Evolutionary conservation across 2,888 invertebrate genomes (phyloP).

Genomic region (Tetragonisca angustula): DNA sequence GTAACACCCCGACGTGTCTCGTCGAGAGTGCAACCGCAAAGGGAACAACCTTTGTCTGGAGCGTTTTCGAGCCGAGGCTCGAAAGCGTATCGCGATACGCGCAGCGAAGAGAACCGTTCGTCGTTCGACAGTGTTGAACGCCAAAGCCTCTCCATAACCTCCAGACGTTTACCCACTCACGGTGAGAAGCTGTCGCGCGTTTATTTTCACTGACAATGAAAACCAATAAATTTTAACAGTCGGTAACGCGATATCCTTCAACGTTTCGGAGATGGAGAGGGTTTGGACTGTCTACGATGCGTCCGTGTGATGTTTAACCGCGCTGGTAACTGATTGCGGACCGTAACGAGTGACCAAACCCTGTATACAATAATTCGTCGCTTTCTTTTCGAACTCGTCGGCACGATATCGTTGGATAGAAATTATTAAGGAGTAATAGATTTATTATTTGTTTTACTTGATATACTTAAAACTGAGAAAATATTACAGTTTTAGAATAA

Average conservation of each 20-base stretch:
- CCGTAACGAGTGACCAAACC: no score
- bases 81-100: not conserved
- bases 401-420: no score
- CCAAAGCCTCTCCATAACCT: slow-evolving; percentile 13
- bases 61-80: slow-evolving; percentile 50
- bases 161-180: slow-evolving; percentile 7
- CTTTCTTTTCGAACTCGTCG: no score
- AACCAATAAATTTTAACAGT: slow-evolving; percentile 14
- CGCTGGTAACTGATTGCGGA: no score
- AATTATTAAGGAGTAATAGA: no score
- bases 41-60: slow-evolving; percentile 63
- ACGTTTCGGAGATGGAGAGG: not conserved
- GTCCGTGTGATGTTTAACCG: no score
- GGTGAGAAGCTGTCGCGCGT: slow-evolving; percentile 10
- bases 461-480: no score
- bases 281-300: no score
- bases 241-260: slow-evolving; percentile 14
- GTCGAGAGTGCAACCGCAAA: slow-evolving; percentile 66
- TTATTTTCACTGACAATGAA: slow-evolving; percentile 20
- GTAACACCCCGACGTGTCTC: slow-evolving; percentile 75
- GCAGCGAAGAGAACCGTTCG: not conserved
- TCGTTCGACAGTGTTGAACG: not conserved
- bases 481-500: no score
- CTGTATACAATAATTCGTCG: no score
- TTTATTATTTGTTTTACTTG: no score